Percentiles rank a stretch among this genome's conserved stretches.
Evolutionary conservation across 2,797 vertebrate genomes (phyloP).

Genomic region (Cheirogaleus major): DNA sequence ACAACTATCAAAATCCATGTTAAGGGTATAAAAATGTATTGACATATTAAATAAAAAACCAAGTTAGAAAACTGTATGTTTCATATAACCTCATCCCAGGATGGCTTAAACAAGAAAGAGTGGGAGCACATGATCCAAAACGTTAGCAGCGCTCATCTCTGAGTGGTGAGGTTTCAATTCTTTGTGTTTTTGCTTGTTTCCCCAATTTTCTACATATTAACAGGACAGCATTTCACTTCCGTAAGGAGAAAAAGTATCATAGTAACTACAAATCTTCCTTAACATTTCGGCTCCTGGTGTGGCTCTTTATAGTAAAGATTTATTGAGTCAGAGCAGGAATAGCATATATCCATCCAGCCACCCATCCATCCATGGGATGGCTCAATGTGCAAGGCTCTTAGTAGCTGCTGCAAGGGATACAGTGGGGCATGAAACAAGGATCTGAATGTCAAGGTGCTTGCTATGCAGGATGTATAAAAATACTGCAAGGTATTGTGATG

Average conservation of each 20-base stretch:
- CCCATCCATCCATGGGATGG: neutral
- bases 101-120: neutral
- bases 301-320: neutral
- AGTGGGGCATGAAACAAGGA: neutral
- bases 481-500: neutral
- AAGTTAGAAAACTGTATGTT: neutral
- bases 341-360: neutral
- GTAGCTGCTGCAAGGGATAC: neutral
- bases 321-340: neutral
- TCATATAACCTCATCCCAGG: neutral
- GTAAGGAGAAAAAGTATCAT: neutral
- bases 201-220: conserved; percentile 14
- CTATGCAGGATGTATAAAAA: neutral
- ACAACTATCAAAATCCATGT: neutral
- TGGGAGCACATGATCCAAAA: neutral
- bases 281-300: neutral
- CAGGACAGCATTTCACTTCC: neutral
- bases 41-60: neutral
- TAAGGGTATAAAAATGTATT: neutral
- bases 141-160: neutral
- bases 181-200: neutral
- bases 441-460: neutral
- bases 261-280: conserved; percentile 2
- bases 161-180: neutral
- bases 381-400: too few species aligned